A percentile compares a stretch with the other conserved stretches of the same genome.
Conservation (phyloP, 1,140 invertebrate species). For the Daktulosphaira vitifoliae region DNA sequence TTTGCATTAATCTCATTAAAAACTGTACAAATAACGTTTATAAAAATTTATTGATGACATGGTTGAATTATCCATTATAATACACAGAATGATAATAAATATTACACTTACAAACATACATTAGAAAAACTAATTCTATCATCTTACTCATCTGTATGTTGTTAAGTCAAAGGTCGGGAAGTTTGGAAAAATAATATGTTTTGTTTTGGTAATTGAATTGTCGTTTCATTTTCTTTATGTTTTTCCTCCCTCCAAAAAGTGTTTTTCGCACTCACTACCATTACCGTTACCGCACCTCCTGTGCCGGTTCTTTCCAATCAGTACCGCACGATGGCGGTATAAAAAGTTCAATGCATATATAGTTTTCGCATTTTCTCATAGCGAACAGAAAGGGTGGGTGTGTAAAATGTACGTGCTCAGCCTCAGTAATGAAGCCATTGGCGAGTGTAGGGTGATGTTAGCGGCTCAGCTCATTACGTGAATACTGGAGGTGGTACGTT, state of each 20-base stretch:
- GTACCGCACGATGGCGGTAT: not conserved
- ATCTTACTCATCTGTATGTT: too few relatives aligned
- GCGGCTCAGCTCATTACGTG: constrained; percentile 9
- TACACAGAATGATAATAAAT: too few relatives aligned
- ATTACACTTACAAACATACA: too few relatives aligned
- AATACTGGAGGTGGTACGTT: not conserved
- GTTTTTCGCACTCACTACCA: too few relatives aligned
- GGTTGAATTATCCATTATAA: too few relatives aligned
- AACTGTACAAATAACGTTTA: too few relatives aligned
- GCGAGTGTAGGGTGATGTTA: not conserved
- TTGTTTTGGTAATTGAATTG: constrained; percentile 21
- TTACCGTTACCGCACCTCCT: not conserved
- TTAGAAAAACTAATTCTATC: too few relatives aligned
- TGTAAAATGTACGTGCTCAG: constrained; percentile 22
- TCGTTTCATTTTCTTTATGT: not conserved
- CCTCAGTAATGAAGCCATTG: not conserved
- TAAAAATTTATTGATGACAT: too few relatives aligned
- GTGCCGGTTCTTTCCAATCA: constrained; percentile 23
- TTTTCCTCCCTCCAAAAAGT: too few relatives aligned
- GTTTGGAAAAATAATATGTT: not conserved
- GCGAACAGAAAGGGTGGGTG: too few relatives aligned
- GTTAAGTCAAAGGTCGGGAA: too few relatives aligned
- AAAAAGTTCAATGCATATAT: not conserved
- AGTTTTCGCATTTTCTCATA: not conserved
- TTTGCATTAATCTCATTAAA: too few relatives aligned